Percentiles rank a stretch among this genome's conserved stretches.
Conservation (phyloP, 2,888 invertebrate species). For the Drosophila greeni region DNA sequence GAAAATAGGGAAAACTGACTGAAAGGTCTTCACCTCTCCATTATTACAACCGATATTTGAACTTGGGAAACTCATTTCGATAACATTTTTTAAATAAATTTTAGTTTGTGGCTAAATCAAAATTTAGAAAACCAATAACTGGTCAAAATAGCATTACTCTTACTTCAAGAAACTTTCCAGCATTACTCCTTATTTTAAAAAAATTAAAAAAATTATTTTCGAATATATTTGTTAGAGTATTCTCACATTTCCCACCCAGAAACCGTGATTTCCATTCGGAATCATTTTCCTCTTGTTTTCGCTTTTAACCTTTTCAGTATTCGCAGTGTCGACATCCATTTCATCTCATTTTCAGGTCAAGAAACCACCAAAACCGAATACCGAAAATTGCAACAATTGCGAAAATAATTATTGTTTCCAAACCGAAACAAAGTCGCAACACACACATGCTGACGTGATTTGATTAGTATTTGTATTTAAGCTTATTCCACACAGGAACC, state of each 20-base stretch:
- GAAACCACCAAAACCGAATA: constrained; percentile 32
- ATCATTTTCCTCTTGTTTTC: neutral
- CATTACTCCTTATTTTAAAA: too few species aligned
- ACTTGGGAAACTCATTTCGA: too few species aligned
- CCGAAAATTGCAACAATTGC: constrained; percentile 40
- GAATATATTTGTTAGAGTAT: too few species aligned
- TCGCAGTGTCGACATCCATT: constrained; percentile 26
- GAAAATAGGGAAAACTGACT: neutral
- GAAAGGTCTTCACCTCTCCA: neutral
- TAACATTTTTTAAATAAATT: too few species aligned
- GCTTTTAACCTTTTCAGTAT: constrained; percentile 14
- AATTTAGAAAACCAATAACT: neutral
- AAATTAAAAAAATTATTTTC: too few species aligned
- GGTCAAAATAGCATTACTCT: too few species aligned
- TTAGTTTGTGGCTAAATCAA: neutral
- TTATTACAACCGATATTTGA: neutral
- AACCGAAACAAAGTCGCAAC: constrained; percentile 42
- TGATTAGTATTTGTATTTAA: constrained; percentile 7
- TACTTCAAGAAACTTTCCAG: too few species aligned
- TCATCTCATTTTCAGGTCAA: constrained; percentile 35
- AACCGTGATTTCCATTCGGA: neutral
- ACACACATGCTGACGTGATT: constrained; percentile 12
- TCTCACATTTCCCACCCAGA: neutral
- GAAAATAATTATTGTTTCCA: constrained; percentile 37
- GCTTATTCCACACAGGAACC: constrained; percentile 1